These are phyloP conservation scores for Echinops telfairi DNA, from an alignment of 2,113 vertebrate species.

Conservation along the genomic window DNA sequence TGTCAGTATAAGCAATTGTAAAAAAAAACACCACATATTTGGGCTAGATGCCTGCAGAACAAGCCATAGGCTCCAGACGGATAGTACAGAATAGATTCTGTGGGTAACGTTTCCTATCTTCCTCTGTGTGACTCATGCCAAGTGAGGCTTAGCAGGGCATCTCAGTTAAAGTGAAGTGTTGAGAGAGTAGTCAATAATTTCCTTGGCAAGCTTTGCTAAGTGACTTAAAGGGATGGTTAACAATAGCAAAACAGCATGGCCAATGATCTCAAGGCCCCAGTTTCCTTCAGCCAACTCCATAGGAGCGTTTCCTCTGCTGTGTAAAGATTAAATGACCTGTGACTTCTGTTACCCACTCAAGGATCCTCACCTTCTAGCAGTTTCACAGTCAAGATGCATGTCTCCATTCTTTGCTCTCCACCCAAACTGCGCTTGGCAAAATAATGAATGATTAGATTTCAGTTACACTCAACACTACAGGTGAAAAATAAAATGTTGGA, in stretches of 20 bases:
- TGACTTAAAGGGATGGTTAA: background rate
- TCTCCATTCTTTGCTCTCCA: constrained; percentile 27
- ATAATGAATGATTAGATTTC: constrained; percentile 33
- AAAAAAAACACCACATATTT: background rate
- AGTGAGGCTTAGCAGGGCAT: constrained; percentile 11
- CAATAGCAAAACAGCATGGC: constrained; percentile 4
- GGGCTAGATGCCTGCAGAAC: background rate
- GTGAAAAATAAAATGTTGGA: constrained; percentile 48
- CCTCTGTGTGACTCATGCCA: constrained; percentile 26
- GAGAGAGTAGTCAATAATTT: constrained; percentile 8
- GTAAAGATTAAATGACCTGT: constrained; percentile 14
- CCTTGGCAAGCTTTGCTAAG: background rate
- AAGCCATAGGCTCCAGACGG: background rate
- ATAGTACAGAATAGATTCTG: background rate
- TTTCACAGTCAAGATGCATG: constrained; percentile 5
- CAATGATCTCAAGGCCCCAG: background rate
- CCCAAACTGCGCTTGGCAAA: constrained; percentile 6
- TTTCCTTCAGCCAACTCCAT: background rate
- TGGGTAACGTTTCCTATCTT: background rate
- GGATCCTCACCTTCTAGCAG: background rate
- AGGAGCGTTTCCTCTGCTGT: background rate
- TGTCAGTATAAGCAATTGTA: constrained; percentile 1
- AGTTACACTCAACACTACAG: background rate
- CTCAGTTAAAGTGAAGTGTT: constrained; percentile 10
- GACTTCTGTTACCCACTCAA: constrained; percentile 31